Percentiles rank a stretch among this genome's conserved stretches.
Conservation (phyloP, 2,888 invertebrate species). For the Tetragonisca angustula region DNA sequence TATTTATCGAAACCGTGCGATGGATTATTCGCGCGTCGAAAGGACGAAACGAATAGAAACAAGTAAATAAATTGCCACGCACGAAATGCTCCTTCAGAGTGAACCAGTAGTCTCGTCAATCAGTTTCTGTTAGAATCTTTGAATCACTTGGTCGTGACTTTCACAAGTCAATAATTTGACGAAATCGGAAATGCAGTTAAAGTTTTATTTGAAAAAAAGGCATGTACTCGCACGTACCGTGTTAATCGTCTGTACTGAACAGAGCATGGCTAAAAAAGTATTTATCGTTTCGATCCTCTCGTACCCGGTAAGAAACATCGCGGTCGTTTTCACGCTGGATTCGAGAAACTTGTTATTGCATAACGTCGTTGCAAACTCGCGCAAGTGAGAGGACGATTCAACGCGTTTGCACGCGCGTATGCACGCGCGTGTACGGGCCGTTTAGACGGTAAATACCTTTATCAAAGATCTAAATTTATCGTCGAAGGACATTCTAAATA, state of each 20-base stretch:
- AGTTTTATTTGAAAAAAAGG: too few relatives aligned
- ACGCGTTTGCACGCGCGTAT: conserved; percentile 14
- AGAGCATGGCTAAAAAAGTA: not conserved
- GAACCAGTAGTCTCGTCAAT: not conserved
- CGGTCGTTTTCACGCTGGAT: not conserved
- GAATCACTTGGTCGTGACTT: too few relatives aligned
- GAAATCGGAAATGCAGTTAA: too few relatives aligned
- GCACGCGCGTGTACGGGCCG: not conserved
- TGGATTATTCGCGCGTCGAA: not conserved
- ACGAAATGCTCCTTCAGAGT: not conserved
- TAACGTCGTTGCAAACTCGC: conserved; percentile 12
- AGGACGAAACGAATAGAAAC: too few relatives aligned
- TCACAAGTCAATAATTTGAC: too few relatives aligned
- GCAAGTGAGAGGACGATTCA: conserved; percentile 26
- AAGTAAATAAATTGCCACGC: not conserved
- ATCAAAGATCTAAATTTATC: conserved; percentile 45
- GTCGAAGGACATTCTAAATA: conserved; percentile 23
- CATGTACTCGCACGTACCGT: too few relatives aligned
- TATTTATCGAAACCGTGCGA: not conserved
- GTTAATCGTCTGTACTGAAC: not conserved
- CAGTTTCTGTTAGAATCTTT: too few relatives aligned
- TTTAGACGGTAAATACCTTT: conserved; percentile 45
- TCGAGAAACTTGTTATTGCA: conserved; percentile 35
- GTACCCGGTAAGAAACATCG: not conserved
- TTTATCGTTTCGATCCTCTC: not conserved